These are phyloP conservation scores for Rhinopomastus cyanomelas DNA, from an alignment of 2,113 vertebrate species.

Conservation along the genomic window DNA sequence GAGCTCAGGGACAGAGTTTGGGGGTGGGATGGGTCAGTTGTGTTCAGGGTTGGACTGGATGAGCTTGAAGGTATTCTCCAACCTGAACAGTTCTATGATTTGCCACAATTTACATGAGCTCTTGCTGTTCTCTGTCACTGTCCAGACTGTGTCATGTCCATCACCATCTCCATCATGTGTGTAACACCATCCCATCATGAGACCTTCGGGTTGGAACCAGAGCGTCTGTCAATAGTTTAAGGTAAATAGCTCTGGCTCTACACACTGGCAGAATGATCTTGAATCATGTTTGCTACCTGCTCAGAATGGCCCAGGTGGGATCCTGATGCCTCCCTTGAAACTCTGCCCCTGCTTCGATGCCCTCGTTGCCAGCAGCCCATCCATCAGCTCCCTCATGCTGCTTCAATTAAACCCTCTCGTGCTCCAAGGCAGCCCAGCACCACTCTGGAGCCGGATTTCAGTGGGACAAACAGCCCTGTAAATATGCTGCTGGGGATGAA, in stretches of 20 bases:
- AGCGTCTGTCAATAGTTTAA: background rate
- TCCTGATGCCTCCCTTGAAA: constrained; percentile 58
- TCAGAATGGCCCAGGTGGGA: background rate
- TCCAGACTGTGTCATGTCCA: background rate
- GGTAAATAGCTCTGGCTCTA: background rate
- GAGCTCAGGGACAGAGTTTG: no score
- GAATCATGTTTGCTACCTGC: background rate
- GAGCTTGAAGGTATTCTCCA: background rate
- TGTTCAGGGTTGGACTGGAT: no score
- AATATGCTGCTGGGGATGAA: constrained; percentile 73
- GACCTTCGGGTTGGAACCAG: background rate
- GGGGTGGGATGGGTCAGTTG: no score
- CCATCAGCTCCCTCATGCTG: constrained; percentile 68
- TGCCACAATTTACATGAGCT: no score
- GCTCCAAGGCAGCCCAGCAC: constrained; percentile 51
- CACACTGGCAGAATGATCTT: background rate
- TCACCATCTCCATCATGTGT: fast-evolving
- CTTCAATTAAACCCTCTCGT: constrained; percentile 68
- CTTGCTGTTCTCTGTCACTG: no score
- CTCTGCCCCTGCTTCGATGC: constrained; percentile 36
- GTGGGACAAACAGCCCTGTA: constrained; percentile 60
- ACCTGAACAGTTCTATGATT: background rate
- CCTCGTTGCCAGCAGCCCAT: constrained; percentile 33
- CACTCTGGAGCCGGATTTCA: constrained; percentile 56
- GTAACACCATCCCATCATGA: background rate